Evolutionary conservation across 2,888 invertebrate genomes (phyloP).

Genomic region (Lobophora halterata): DNA sequence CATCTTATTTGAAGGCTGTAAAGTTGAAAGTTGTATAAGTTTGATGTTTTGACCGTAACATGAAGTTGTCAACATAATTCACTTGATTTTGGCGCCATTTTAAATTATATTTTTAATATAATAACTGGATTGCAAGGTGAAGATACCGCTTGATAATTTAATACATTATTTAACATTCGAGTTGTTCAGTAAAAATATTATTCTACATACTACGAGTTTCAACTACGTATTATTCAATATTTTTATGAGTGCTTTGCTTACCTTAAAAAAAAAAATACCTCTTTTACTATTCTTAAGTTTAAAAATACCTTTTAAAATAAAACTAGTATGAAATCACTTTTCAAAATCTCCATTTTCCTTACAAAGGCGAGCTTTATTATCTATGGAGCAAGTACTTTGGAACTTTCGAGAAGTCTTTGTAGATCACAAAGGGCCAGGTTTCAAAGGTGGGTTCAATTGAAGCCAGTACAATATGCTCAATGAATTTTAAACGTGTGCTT

Average conservation of each 20-base stretch:
- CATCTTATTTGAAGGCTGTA: conserved; percentile 28
- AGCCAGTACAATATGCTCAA: conserved; percentile 38
- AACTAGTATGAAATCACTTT: no score
- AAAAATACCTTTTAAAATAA: no score
- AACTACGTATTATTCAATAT: no score
- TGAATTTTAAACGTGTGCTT: conserved; percentile 33
- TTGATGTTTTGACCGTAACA: conserved; percentile 28
- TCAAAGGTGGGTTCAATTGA: conserved; percentile 40
- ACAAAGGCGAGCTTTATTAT: conserved; percentile 4
- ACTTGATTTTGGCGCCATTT: conserved; percentile 35
- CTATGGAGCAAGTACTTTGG: conserved; percentile 11
- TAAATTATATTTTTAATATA: conserved; percentile 30
- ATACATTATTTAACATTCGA: no score
- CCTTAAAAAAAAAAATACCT: no score
- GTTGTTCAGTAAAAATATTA: conserved; percentile 1
- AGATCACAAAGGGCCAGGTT: conserved; percentile 30
- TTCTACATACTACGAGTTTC: no score
- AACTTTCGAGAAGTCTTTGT: conserved; percentile 30
- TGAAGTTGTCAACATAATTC: conserved; percentile 35
- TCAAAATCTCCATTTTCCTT: no score
- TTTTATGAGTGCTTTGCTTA: no score
- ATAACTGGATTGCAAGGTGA: conserved; percentile 33
- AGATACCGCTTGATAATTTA: conserved; percentile 12
- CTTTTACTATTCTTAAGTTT: no score
- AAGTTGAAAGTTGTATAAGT: conserved; percentile 42